Percentiles rank a stretch among this genome's conserved stretches.
Conservation (phyloP, 2,797 vertebrate genomes). For the Kryptolebias ocellatus region DNA sequence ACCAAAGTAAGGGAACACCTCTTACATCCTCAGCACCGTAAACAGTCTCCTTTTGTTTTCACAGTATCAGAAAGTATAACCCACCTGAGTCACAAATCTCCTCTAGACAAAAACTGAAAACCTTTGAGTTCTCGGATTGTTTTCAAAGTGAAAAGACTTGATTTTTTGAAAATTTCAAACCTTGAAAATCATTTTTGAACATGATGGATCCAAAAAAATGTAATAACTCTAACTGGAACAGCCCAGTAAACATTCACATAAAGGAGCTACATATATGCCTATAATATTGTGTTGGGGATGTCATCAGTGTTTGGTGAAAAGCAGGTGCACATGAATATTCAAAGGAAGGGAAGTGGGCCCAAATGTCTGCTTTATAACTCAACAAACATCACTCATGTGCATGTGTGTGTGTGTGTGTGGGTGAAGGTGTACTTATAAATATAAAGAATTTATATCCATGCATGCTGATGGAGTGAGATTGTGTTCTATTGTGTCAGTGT, state of each 20-base stretch:
- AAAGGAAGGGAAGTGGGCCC: constrained; percentile 38
- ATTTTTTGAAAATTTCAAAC: too few relatives aligned
- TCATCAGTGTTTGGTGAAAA: constrained; percentile 47
- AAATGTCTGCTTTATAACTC: constrained; percentile 50
- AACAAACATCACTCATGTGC: constrained; percentile 30
- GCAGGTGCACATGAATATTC: constrained; percentile 74
- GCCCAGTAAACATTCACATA: background rate
- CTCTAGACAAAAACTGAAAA: too few relatives aligned
- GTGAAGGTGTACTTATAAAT: constrained; percentile 20
- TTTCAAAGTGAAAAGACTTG: too few relatives aligned
- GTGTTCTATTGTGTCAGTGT: background rate
- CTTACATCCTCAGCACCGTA: background rate
- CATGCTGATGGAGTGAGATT: background rate
- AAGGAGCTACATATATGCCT: constrained; percentile 10
- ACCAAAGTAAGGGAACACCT: background rate
- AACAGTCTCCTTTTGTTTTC: background rate
- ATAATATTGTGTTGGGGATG: constrained; percentile 35
- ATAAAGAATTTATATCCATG: constrained; percentile 5
- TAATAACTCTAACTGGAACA: too few relatives aligned
- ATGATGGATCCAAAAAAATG: too few relatives aligned
- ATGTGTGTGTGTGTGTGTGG: constrained; percentile 16
- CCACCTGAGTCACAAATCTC: too few relatives aligned
- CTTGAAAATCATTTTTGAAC: too few relatives aligned
- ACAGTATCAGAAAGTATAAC: too few relatives aligned
- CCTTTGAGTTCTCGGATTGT: too few relatives aligned